Evolutionary conservation across 2,888 invertebrate species (phyloP), one percentile per base, ranked within the genome.

Genomic region (Scaptomyza cyrtandrae): DNA sequence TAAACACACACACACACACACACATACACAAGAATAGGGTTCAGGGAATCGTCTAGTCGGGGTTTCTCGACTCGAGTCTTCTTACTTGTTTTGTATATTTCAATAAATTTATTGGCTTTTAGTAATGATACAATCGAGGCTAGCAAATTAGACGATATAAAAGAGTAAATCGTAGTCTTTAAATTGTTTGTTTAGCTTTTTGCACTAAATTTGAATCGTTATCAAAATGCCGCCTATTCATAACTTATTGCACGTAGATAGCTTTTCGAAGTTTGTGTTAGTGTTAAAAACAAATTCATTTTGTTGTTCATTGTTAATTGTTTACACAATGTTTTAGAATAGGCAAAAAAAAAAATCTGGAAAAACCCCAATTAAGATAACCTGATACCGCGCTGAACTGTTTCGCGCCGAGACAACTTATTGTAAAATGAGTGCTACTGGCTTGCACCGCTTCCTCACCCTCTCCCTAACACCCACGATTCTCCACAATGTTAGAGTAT

Each of bases 321-420:
- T 41, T 3, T 41, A 41, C 14, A 41, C 10, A 41, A 41, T 41
- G 41, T 14, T 41, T 41, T 41, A 16, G 41, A 41, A 16, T 16
- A 4, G 16, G 41, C 16, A 41, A 41, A 16, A 16, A 41, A 10
- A 41, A 41, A 16, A 16, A 41, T 41, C 44, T 44, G 19, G 19
- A 13, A 4, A 52, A 61, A 43, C 24, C 41, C 16, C 44, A 50
- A 61, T 70, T 43, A 39, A 46, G 55, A 56, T 66, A 46, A 63
- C 55, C 44, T 29, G 33, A 41, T 27, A 13, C 11, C 11, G 35
- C 33, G 29, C n/a, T n/a, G n/a, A n/a, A n/a, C n/a, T n/a, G n/a
- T n/a, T n/a, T n/a, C n/a, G n/a, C n/a, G n/a, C n/a, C n/a, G n/a
- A n/a, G n/a, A n/a, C 19, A 41, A 35, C 60, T 33, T 33, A 33